Conservation (phyloP, 2,113 vertebrate genomes). For the Nothocercus julius region DNA sequence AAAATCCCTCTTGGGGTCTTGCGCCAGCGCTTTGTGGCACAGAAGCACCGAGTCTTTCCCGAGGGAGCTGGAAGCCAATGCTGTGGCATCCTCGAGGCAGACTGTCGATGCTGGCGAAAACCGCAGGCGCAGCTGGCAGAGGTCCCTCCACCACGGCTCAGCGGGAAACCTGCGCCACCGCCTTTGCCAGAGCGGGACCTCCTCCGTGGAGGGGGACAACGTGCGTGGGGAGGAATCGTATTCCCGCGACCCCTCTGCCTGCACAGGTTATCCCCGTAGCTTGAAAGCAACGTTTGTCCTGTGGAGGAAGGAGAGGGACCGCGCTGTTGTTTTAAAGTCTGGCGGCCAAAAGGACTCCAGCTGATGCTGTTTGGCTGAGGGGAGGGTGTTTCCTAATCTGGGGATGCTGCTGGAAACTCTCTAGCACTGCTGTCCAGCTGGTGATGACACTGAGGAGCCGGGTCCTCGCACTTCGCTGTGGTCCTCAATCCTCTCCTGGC, state of each 20-base stretch:
- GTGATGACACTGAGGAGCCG: neutral
- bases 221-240: fast-evolving
- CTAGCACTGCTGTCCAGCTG: neutral
- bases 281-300: neutral
- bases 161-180: neutral
- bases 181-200: neutral
- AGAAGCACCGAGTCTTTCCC: neutral
- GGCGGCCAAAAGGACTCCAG: neutral
- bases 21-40: constrained; percentile 6
- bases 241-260: neutral
- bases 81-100: neutral
- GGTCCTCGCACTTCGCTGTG: neutral
- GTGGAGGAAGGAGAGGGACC: neutral
- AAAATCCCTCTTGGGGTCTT: constrained; percentile 40
- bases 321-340: neutral
- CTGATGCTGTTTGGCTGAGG: neutral
- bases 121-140: fast-evolving
- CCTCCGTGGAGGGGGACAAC: neutral
- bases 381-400: neutral
- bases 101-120: neutral
- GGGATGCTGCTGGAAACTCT: constrained; percentile 17
- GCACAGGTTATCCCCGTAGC: fast-evolving
- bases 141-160: fast-evolving
- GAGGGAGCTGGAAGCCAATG: neutral
- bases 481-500: neutral